Conservation (phyloP, 1,140 invertebrate genomes). For the Phortica variegata region DNA sequence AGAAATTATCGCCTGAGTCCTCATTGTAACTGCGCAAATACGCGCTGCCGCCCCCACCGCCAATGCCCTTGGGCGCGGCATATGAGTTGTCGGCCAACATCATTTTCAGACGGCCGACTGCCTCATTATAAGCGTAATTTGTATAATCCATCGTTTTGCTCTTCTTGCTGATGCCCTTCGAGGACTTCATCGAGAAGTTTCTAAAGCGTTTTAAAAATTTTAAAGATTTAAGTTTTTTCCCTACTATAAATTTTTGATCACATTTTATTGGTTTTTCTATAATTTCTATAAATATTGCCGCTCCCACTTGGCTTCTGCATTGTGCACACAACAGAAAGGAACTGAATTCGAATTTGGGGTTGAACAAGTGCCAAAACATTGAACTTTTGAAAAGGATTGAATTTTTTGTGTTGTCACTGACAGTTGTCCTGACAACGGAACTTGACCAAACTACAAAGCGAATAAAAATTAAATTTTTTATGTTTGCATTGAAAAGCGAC, state of each 20-base stretch:
- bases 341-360: too few relatives aligned
- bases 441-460: neutral
- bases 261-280: constrained; percentile 19
- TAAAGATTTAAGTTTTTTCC: constrained; percentile 4
- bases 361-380: too few relatives aligned
- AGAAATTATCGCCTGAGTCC: constrained; percentile 61
- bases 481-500: too few relatives aligned
- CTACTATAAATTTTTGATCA: constrained; percentile 17
- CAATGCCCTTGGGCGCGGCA: constrained; percentile 57
- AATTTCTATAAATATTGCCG: neutral
- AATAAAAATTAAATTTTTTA: too few relatives aligned
- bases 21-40: constrained; percentile 58
- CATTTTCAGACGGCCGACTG: constrained; percentile 74
- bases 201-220: constrained; percentile 26
- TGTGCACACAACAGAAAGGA: too few relatives aligned
- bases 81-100: constrained; percentile 72
- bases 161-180: constrained; percentile 56
- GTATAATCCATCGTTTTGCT: constrained; percentile 72
- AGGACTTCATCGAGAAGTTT: constrained; percentile 50
- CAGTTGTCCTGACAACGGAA: too few relatives aligned
- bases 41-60: constrained; percentile 24
- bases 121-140: constrained; percentile 77
- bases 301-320: too few relatives aligned
- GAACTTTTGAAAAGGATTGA: too few relatives aligned
- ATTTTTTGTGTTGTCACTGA: too few relatives aligned